These are phyloP conservation scores for Synanceia verrucosa DNA, from an alignment of 2,797 vertebrate species.

Conservation along the genomic window DNA sequence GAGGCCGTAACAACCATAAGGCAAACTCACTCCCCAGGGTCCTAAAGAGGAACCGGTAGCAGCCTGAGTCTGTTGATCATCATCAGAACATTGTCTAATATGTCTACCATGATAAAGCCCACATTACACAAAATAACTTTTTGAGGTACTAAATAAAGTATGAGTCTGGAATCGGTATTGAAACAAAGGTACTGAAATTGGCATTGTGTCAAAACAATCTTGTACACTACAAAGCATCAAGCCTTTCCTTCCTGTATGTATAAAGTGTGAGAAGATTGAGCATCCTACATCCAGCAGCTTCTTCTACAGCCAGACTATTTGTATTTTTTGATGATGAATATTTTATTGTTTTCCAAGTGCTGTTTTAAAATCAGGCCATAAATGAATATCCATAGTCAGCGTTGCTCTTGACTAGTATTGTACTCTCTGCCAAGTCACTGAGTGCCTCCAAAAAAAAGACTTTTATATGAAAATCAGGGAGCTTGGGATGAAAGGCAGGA, in stretches of 20 bases:
- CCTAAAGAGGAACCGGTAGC: no score
- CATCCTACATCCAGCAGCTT: slow-evolving; percentile 85
- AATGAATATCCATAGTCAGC: slow-evolving; percentile 75
- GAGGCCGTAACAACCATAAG: no score
- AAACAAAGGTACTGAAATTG: no score
- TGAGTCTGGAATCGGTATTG: no score
- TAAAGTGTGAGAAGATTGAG: slow-evolving; percentile 64
- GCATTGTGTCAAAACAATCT: no score
- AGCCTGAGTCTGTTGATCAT: no score
- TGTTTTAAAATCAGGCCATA: slow-evolving; percentile 70
- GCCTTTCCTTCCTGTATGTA: neutral
- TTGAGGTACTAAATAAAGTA: no score
- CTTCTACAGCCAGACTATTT: slow-evolving; percentile 82
- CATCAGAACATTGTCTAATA: no score
- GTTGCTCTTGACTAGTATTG: slow-evolving; percentile 68
- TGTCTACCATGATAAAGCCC: no score
- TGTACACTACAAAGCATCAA: neutral
- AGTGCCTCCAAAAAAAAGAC: slow-evolving; percentile 81
- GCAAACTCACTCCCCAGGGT: no score
- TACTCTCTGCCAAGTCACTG: slow-evolving; percentile 74
- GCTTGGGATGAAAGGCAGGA: slow-evolving; percentile 80
- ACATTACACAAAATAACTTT: no score
- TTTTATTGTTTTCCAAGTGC: slow-evolving; percentile 80
- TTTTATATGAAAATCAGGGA: slow-evolving; percentile 86
- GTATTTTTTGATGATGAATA: slow-evolving; percentile 84